Evolutionary conservation across 2,888 invertebrate genomes (phyloP), one percentile per base, ranked within the genome.

Genomic region (Toxonevra muliebris): DNA sequence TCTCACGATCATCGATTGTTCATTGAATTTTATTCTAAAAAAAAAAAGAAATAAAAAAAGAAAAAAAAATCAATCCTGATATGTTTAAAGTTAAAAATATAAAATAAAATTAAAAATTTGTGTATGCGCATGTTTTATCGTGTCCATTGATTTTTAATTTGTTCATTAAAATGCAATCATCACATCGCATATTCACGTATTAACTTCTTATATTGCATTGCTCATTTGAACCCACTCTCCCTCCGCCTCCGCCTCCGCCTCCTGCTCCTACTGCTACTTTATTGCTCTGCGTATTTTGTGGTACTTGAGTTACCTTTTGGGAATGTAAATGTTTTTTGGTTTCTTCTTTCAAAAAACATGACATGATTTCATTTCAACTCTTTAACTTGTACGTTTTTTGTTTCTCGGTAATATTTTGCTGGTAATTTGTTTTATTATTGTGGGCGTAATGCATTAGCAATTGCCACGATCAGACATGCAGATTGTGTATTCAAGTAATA

Each of bases 81-180:
- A 30, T n/a, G n/a, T 30, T 30, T 4, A 30, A 30, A 30, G 30
- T 30, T 30, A 30, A 30, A 30, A 30, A 30, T n/a, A 30, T 30
- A 30, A 4, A 30, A 43, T 12, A 54, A 43, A 10, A 54, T n/a
- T n/a, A 55, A n/a, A 8, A 30, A 15, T 45, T 48, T 48, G 12
- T 10, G 43, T 17, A 10, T 20, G 15, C 12, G 42, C 65, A 52
- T 65, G 50, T 48, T 52, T 17, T 42, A 54, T 57, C 55, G 57
- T 61, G 55, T 66, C 71, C 79, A 80, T 79, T 80, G 80, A 77
- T 80, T 78, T 78, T 80, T 82, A 82, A 81, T 82, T 79, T 77
- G 75, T 76, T 76, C 79, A 82, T 82, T 82, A 82, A 82, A 81
- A 82, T 80, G 80, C 82, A 78, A 82, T 82, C 80, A 80, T 80